Evolutionary conservation across 2,888 invertebrate species (phyloP), one percentile per base, ranked within the genome.

Genomic region (Neoascia interrupta): DNA sequence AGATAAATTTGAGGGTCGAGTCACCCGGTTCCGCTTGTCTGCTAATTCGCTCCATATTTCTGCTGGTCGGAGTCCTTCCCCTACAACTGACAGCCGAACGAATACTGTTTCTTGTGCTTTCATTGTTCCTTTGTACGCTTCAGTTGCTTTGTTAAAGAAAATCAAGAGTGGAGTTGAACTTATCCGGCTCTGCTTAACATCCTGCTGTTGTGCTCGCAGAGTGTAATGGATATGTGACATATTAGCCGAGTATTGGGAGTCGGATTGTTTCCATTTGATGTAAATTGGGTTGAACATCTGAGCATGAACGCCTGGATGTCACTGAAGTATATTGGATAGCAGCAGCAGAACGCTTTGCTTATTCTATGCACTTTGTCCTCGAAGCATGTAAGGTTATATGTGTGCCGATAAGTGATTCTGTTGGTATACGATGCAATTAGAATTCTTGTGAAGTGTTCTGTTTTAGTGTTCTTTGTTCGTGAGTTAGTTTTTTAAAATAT

Each of bases 171-270:
- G 54, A 54, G 56, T 76, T 66, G 60, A 76, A 72, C 64, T 72
- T 64, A 64, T 72, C 53, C 72, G 45, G 72, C 47, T n/a, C n/a
- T 72, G 76, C 64, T 79, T 66, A 79, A 66, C 47, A 79, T 66
- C 54, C 47, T 45, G 53, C 66, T 53, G 49, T 54, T 72, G 60
- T 61, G 34, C 39, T 49, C 34, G 66, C 58, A 31, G 66, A 79
- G 47, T 72, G 72, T 64, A 72, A 76, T 60, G 45, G 72, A 79
- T 79, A 72, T 66, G 66, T 79, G 66, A 72, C 72, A 72, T 79
- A 79, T 79, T 79, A 72, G 66, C 60, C 36, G 19, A 47, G 53
- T 53, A 53, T 60, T 49, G 69, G 18, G 51, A 47, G 53, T 66
- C 64, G 47, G 36, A 72, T 79, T 72, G 76, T 72, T 72, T 72